These are phyloP conservation scores for Trididemnum nubilum DNA, from an alignment of 23 tunicate genomes.

Conservation along the genomic window DNA sequence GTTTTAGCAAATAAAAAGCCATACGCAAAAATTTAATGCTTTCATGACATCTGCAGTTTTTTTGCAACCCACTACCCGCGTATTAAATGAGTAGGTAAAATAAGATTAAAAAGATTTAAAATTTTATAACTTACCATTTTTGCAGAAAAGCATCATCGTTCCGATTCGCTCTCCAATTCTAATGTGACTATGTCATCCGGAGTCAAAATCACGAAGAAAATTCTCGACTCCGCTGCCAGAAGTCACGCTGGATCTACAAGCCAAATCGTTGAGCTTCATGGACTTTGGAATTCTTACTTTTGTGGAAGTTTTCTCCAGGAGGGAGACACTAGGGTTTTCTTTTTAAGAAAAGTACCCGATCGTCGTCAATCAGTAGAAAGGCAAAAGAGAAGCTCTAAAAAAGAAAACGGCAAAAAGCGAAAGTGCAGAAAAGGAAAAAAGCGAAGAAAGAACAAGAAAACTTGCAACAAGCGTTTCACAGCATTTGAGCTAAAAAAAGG, in stretches of 20 bases:
- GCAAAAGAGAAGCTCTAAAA: background rate
- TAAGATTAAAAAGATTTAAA: too few relatives aligned
- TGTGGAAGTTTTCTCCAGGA: conserved; percentile 60
- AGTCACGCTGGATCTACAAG: background rate
- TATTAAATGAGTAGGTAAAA: too few relatives aligned
- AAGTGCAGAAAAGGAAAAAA: background rate
- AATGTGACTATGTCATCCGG: background rate
- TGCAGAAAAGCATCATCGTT: background rate
- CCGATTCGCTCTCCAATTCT: background rate
- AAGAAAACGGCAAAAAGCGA: background rate
- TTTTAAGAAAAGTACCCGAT: conserved; percentile 65
- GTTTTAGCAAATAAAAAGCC: too few relatives aligned
- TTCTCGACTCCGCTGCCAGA: background rate
- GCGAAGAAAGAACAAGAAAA: conserved; percentile 9
- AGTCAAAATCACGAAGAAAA: background rate
- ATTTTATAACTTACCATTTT: too few relatives aligned
- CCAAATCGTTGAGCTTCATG: conserved; percentile 53
- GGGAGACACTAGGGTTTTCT: conserved; percentile 82
- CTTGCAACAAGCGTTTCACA: background rate
- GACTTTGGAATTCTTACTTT: conserved; percentile 59
- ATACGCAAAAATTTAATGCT: too few relatives aligned
- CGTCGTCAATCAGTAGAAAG: background rate
- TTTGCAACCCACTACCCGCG: too few relatives aligned
- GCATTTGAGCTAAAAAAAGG: background rate
- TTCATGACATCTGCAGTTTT: too few relatives aligned